Evolutionary conservation across 2,888 invertebrate species (phyloP), one percentile per base, ranked within the genome.

Genomic region (Luffia ferchaultella): DNA sequence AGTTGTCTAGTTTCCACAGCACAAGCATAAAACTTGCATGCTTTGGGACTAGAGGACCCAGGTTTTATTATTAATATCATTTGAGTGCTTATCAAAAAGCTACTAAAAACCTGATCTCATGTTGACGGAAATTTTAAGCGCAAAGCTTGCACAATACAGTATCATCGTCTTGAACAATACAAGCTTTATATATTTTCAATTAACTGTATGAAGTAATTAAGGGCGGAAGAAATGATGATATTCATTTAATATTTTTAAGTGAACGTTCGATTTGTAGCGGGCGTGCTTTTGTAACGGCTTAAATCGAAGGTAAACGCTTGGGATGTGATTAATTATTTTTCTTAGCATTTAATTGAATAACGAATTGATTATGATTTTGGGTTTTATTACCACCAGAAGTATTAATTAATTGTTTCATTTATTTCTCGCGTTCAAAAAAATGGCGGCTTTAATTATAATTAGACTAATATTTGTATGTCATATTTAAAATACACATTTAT

Each of bases 151-250:
- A 30, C 30, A 30, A 30, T 30, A 30, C 5, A 3, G 5, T 12
- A 30, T 30, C 5, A 30, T 30, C 30, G 30, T 12, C 30, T 12
- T 30, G 5, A 30, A 30, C 12, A 30, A 30, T 30, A 30, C 12
- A 30, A 12, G 30, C 30, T 30, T 48, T 52, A 50, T 52, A 18
- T 54, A 55, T 52, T 54, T 56, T 56, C 57, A 59, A 58, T 62
- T 59, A 62, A 58, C 59, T 59, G 58, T 62, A 62, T 57, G 52
- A 62, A 62, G 59, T 58, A 57, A 60, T 63, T 60, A 58, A 50
- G 48, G 50, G 47, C 50, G 53, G 59, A 67, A 67, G 67, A 67
- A 67, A 62, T 12, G n/a, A 62, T 67, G 60, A 63, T 66, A 68
- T 68, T 66, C 65, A 68, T 68, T 65, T 70, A 67, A 66, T 69